Evolutionary conservation across 2,113 vertebrate species (phyloP).

Genomic region (Ciconia stormi): DNA sequence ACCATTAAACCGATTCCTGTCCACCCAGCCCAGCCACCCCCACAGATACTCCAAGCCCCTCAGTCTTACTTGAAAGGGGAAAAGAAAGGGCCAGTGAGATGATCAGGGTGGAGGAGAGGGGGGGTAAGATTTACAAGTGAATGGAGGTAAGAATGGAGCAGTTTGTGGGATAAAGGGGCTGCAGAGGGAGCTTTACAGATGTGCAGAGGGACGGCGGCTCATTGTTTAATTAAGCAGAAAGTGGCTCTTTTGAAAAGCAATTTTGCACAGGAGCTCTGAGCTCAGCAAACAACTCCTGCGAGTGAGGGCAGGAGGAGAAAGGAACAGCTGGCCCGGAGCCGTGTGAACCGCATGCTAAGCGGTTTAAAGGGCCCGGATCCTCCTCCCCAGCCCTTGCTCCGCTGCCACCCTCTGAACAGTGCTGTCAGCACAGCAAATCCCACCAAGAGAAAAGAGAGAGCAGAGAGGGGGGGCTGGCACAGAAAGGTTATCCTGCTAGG

Average conservation of each 20-base stretch:
- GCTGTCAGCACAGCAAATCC: constrained; percentile 60
- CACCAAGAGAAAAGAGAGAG: constrained; percentile 10
- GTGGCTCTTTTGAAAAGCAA: constrained; percentile 88
- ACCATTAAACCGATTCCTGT: constrained; percentile 49
- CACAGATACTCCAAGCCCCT: constrained; percentile 45
- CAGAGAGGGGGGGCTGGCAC: not conserved
- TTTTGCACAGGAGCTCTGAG: constrained; percentile 84
- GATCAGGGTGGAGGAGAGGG: constrained; percentile 52
- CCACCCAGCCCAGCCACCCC: constrained; percentile 57
- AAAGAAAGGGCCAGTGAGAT: constrained; percentile 73
- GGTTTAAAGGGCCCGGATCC: constrained; percentile 79
- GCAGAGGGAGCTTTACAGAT: constrained; percentile 97
- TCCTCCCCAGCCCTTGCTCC: constrained; percentile 56
- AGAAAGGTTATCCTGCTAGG: constrained; percentile 1
- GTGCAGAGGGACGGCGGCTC: constrained; percentile 84
- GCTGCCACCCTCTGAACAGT: constrained; percentile 42
- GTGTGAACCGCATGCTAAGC: constrained; percentile 86
- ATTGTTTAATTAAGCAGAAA: constrained; percentile 90
- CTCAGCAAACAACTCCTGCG: constrained; percentile 83
- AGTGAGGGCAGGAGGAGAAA: constrained; percentile 73
- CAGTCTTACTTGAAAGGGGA: constrained; percentile 68
- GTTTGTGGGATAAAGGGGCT: constrained; percentile 93
- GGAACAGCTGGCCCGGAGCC: constrained; percentile 88
- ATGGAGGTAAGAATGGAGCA: constrained; percentile 92
- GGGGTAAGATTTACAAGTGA: constrained; percentile 89